Evolutionary conservation across 92 coral and sea anemone species (phyloP), one percentile per base, ranked within the genome.

Genomic region (Pocillopora meandrina): DNA sequence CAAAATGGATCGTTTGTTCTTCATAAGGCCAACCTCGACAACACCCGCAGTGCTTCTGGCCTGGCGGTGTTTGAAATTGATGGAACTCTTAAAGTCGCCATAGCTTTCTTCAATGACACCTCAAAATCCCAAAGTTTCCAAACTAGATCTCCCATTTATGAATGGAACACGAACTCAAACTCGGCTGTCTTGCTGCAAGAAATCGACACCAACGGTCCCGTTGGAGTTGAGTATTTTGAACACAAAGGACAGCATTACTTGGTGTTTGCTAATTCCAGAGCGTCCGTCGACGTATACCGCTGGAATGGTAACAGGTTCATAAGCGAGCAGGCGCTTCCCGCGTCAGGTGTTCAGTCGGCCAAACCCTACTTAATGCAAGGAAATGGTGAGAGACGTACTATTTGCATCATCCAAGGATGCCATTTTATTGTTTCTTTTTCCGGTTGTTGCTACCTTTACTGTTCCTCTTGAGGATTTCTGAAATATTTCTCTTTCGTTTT

Each of bases 31-130:
- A 91, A 79, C 65, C 74, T 92, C 12, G 86, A 89, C 58, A 74
- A 79, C 52, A 94, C 98, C 15, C 99, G 99, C 14, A 92, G 95
- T 23, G 98, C 97, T 9, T 97, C 99, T 23, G 94, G 94, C 9
- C 90, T 97, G 31, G 95, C 97, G 15, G 70, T 84, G 9, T 97
- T 97, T 78, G 75, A 86, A 59, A 90, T 85, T 77, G 91, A 82
- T 72, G 89, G 84, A 75, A 86, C 86, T 79, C 88, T 81, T 15
- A 84, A 87, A 80, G 80, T 97, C 52, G 94, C 97, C 17, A 91
- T 97, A 56, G 87, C 98, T 16, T 90, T 87, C 90, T 89, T 77
- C 89, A 85, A 92, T 55, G 90, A 92, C 89, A 93, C 88, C 26
- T 93, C 84, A n/a, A 89, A 88, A 66, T 72, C 86, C 13, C 71